A percentile compares a stretch with the other conserved stretches of the same genome.
Conservation (phyloP, 2,888 invertebrate species). For the Latrodectus hesperus region DNA sequence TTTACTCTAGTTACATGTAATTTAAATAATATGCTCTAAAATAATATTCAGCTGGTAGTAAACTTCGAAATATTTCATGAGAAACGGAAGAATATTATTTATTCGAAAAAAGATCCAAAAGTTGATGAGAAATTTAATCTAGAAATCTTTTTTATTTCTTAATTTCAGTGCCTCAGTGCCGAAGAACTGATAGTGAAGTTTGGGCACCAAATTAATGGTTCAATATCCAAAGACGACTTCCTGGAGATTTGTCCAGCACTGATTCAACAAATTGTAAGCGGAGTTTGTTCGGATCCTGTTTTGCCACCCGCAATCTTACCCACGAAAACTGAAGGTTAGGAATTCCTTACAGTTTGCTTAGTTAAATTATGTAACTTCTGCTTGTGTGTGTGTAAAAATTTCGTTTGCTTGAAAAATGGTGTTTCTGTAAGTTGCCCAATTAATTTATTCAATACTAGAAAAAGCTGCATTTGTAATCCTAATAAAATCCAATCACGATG, state of each 20-base stretch:
- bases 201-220: conserved; percentile 24
- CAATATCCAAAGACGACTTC: conserved; percentile 63
- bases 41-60: not conserved
- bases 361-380: too few species aligned
- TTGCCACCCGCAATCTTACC: conserved; percentile 10
- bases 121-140: too few species aligned
- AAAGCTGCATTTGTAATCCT: too few species aligned
- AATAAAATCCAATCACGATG: too few species aligned
- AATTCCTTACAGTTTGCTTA: not conserved
- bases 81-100: not conserved
- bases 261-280: conserved; percentile 69
- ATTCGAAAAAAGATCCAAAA: not conserved
- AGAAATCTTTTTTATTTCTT: not conserved
- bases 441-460: too few species aligned
- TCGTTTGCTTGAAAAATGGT: too few species aligned
- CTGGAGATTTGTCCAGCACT: conserved; percentile 68
- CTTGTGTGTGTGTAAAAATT: too few species aligned
- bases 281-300: conserved; percentile 52
- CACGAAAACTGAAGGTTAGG: conserved; percentile 52
- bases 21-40: not conserved
- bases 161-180: conserved; percentile 57
- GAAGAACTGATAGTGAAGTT: conserved; percentile 58
- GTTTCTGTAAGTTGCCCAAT: too few species aligned
- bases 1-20: not conserved
- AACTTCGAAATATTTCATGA: not conserved